Conservation (phyloP, 2,888 invertebrate species). For the Eurytoma adleriae region DNA sequence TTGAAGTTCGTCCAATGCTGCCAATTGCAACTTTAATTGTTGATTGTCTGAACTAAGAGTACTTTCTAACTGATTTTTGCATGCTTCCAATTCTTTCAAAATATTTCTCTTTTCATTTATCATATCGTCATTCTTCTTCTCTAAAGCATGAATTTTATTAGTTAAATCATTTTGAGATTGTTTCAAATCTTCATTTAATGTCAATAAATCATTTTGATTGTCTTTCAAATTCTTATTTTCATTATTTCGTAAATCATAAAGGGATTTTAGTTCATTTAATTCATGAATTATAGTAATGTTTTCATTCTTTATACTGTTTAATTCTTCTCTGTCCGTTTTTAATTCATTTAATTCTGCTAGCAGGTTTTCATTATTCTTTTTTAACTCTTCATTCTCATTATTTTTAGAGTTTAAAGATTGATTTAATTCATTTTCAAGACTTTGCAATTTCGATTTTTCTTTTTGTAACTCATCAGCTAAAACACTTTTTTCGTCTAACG, state of each 20-base stretch:
- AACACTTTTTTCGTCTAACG: slow-evolving; percentile 41
- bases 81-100: slow-evolving; percentile 33
- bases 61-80: slow-evolving; percentile 38
- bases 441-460: slow-evolving; percentile 36
- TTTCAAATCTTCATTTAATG: slow-evolving; percentile 45
- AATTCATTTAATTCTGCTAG: slow-evolving; percentile 46
- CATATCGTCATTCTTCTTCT: slow-evolving; percentile 34
- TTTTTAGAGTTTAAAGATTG: slow-evolving; percentile 22
- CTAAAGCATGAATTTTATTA: slow-evolving; percentile 33
- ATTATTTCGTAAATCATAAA: slow-evolving; percentile 31
- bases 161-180: slow-evolving; percentile 47
- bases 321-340: slow-evolving; percentile 53
- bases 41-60: slow-evolving; percentile 33
- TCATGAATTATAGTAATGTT: slow-evolving; percentile 41
- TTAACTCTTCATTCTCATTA: slow-evolving; percentile 41
- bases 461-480: slow-evolving; percentile 35
- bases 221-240: slow-evolving; percentile 59
- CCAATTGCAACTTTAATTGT: slow-evolving; percentile 55
- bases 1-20: slow-evolving; percentile 51
- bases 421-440: slow-evolving; percentile 39
- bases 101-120: slow-evolving; percentile 23
- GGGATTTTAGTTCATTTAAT: slow-evolving; percentile 45
- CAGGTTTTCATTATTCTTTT: slow-evolving; percentile 30
- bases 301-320: slow-evolving; percentile 47
- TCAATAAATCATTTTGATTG: slow-evolving; percentile 57